These are phyloP conservation scores for Orussus abietinus DNA, from an alignment of 1,140 invertebrate species.

Conservation along the genomic window DNA sequence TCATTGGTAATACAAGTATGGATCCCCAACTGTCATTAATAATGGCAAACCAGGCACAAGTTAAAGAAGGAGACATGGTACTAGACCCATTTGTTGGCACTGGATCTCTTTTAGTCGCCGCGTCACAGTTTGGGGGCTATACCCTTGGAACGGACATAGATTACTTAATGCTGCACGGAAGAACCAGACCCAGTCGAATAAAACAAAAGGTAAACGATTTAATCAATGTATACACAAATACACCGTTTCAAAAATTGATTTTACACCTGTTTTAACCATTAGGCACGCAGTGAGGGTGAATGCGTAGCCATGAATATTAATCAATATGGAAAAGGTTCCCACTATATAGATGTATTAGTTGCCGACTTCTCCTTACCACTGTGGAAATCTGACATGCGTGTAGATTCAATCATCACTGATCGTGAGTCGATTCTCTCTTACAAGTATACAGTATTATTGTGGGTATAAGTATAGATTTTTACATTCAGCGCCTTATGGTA, in stretches of 20 bases:
- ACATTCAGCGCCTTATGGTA: slow-evolving; percentile 87
- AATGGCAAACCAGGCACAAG: slow-evolving; percentile 90
- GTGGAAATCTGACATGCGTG: slow-evolving; percentile 66
- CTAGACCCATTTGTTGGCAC: slow-evolving; percentile 95
- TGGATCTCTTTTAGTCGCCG: slow-evolving; percentile 86
- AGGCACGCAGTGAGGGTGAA: too few relatives aligned
- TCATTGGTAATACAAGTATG: slow-evolving; percentile 97
- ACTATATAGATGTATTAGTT: slow-evolving; percentile 84
- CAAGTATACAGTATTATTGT: slow-evolving; percentile 8
- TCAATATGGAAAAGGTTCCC: slow-evolving; percentile 74
- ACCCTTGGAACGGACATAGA: slow-evolving; percentile 92
- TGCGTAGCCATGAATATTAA: slow-evolving; percentile 79
- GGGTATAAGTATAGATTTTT: too few relatives aligned
- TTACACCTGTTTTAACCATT: too few relatives aligned
- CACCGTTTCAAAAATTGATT: neutral
- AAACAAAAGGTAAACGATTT: slow-evolving; percentile 69
- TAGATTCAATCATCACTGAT: slow-evolving; percentile 91
- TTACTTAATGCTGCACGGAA: slow-evolving; percentile 86
- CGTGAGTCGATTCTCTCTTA: slow-evolving; percentile 64
- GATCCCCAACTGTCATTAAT: slow-evolving; percentile 87
- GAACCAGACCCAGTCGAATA: slow-evolving; percentile 74
- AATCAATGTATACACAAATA: neutral
- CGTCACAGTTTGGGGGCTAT: slow-evolving; percentile 86
- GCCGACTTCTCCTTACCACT: slow-evolving; percentile 82
- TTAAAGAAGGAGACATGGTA: slow-evolving; percentile 70